phyloP scores from a whole-genome alignment of 2,113 vertebrate species.

The Chaetops frenatus region DNA sequence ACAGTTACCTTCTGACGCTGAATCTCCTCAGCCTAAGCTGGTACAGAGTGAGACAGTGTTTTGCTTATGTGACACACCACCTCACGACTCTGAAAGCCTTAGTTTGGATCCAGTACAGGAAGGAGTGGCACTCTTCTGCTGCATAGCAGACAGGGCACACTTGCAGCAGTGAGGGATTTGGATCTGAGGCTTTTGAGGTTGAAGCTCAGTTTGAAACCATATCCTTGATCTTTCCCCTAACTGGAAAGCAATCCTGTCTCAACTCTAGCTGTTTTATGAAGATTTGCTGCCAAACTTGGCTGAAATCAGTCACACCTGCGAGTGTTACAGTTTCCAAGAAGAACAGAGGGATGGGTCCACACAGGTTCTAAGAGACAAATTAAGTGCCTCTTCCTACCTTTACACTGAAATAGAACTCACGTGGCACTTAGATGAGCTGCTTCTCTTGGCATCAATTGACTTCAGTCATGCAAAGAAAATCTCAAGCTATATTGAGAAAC shows the following conservation, averaged over 20 bases:
- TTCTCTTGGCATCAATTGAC: neutral
- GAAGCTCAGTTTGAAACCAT: neutral
- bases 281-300: neutral
- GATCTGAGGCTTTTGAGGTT: neutral
- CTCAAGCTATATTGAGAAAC: neutral
- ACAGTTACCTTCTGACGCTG: neutral
- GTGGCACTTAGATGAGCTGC: neutral
- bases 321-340: neutral
- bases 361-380: neutral
- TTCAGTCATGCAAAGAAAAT: neutral
- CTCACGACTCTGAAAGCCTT: neutral
- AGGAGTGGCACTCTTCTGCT: neutral
- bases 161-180: neutral
- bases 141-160: neutral
- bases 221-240: neutral
- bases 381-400: neutral
- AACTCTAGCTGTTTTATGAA: neutral
- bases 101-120: neutral
- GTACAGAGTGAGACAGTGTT: neutral
- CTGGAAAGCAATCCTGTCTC: neutral
- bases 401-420: neutral
- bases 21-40: neutral
- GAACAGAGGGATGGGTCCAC: neutral
- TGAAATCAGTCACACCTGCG: neutral
- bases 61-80: neutral